Evolutionary conservation across 2,797 vertebrate genomes (phyloP).

Genomic region (Rhabdomys pumilio): DNA sequence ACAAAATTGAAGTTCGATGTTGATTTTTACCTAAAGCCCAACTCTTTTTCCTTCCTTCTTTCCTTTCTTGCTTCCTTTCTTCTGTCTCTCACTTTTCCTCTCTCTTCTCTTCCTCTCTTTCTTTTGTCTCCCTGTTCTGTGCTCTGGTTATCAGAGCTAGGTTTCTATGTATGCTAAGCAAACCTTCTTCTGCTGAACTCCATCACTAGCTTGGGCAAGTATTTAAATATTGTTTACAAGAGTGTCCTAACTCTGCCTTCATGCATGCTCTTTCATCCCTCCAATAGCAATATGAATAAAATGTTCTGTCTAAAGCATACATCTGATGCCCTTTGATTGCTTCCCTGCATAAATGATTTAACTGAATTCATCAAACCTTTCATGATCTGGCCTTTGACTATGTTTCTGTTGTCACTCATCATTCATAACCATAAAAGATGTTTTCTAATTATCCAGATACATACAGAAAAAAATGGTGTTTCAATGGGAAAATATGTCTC

Average conservation of each 20-base stretch:
- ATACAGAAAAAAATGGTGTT: not conserved
- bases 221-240: conserved; percentile 13
- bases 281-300: not conserved
- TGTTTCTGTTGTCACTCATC: not conserved
- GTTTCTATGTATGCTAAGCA: not conserved
- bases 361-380: not conserved
- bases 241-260: not conserved
- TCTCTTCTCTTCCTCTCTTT: not conserved
- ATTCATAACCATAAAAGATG: not conserved
- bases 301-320: conserved; percentile 31
- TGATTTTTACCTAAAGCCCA: not conserved
- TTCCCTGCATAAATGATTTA: not conserved
- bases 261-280: not conserved
- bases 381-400: not conserved
- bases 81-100: too few species aligned
- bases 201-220: not conserved
- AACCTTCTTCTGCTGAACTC: not conserved
- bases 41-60: not conserved
- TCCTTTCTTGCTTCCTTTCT: too few species aligned
- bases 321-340: not conserved
- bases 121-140: not conserved
- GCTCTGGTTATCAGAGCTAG: not conserved
- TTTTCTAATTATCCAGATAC: conserved; percentile 23
- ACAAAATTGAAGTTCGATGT: conserved; percentile 24
- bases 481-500: conserved; percentile 11